Evolutionary conservation across 2,888 invertebrate genomes (phyloP).

Genomic region (Ypsolopha sequella): DNA sequence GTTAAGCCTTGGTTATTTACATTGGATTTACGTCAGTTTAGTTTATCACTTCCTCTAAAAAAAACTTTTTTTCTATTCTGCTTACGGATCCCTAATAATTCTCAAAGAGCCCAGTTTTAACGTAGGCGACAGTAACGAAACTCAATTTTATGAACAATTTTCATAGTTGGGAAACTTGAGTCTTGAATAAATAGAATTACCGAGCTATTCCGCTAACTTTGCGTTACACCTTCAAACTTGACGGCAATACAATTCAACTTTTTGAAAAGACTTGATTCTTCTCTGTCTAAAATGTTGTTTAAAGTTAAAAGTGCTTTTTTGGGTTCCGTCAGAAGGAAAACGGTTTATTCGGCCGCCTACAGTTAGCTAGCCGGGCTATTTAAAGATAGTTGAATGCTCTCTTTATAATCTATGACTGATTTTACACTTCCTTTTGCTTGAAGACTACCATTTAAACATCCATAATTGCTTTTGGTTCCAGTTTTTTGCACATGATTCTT

Average conservation of each 20-base stretch:
- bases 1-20: too few species aligned
- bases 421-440: too few species aligned
- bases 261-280: background rate
- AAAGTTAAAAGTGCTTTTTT: background rate
- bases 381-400: too few species aligned
- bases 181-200: slow-evolving; percentile 36
- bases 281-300: background rate
- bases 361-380: too few species aligned
- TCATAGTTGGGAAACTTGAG: slow-evolving; percentile 49
- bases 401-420: too few species aligned
- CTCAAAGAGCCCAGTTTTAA: slow-evolving; percentile 8
- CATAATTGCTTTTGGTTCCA: too few species aligned
- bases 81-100: slow-evolving; percentile 2
- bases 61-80: too few species aligned
- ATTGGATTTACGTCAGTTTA: too few species aligned
- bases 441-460: too few species aligned
- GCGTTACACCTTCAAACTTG: slow-evolving; percentile 21
- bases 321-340: background rate
- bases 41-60: too few species aligned
- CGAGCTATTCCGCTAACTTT: slow-evolving; percentile 32
- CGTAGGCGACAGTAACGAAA: slow-evolving; percentile 28
- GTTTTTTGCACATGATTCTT: too few species aligned
- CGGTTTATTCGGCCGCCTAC: background rate
- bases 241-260: background rate
- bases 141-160: slow-evolving; percentile 49